Conservation (phyloP, 2,888 invertebrate species). For the Brachyptera risi region DNA sequence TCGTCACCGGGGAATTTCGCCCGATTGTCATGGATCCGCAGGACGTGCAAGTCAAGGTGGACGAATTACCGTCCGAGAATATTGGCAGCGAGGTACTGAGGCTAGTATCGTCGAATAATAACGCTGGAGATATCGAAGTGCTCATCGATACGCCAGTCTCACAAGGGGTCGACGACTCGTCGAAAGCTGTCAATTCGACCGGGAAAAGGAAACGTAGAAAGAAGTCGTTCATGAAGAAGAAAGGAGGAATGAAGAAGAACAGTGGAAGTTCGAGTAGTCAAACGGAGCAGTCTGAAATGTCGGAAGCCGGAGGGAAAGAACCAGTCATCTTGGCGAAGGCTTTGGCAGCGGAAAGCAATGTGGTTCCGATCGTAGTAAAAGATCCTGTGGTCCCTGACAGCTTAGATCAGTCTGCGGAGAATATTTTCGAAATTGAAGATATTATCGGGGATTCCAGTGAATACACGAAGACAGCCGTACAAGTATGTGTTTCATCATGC, state of each 20-base stretch:
- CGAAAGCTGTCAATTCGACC: not conserved
- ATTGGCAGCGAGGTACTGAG: not conserved
- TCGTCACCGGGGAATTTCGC: constrained; percentile 57
- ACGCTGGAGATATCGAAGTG: too few relatives aligned
- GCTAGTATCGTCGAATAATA: too few relatives aligned
- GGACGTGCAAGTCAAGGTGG: constrained; percentile 21
- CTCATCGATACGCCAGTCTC: too few relatives aligned
- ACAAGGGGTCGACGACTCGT: not conserved
- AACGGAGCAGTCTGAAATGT: constrained; percentile 38
- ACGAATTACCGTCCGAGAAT: constrained; percentile 27
- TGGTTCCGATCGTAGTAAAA: not conserved
- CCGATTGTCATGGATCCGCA: constrained; percentile 46
- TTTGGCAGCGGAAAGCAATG: not conserved
- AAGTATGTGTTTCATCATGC: too few relatives aligned
- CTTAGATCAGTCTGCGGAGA: constrained; percentile 4
- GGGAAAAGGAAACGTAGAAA: constrained; percentile 72
- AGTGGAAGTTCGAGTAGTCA: constrained; percentile 38
- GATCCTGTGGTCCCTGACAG: not conserved
- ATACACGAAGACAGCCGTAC: too few relatives aligned
- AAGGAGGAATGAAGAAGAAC: constrained; percentile 54
- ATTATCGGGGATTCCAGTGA: too few relatives aligned
- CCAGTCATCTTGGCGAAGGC: too few relatives aligned
- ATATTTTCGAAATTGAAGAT: constrained; percentile 8
- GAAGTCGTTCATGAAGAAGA: constrained; percentile 75
- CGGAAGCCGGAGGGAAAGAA: not conserved